phyloP scores from a whole-genome alignment of 2,113 vertebrate genomes.

The Benitochromis conjunctus region DNA sequence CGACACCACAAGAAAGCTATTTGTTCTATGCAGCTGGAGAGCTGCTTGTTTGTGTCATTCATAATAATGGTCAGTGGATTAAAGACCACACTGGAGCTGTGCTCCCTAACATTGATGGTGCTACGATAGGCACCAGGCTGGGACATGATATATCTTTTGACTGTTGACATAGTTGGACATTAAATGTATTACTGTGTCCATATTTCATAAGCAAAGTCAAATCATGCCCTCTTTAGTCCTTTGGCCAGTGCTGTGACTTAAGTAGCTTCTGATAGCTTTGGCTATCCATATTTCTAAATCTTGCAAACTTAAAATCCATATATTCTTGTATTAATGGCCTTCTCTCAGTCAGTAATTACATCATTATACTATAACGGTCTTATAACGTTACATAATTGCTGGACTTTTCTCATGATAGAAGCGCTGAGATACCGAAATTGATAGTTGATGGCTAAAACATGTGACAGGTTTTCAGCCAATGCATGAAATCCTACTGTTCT shows the following conservation, averaged over 20 bases:
- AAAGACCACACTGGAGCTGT: not conserved
- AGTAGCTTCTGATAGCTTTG: not conserved
- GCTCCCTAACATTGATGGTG: not conserved
- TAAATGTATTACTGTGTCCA: not conserved
- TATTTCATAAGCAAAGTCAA: not conserved
- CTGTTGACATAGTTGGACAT: not conserved
- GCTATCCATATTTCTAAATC: not conserved
- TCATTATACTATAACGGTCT: not conserved
- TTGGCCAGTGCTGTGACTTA: not conserved
- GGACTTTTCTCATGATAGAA: not conserved
- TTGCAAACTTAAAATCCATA: not conserved
- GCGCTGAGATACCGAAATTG: not conserved
- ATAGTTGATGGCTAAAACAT: not conserved
- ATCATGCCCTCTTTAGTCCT: not conserved
- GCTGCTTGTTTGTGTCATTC: not conserved
- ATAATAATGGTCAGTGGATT: not conserved
- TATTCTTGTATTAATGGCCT: not conserved
- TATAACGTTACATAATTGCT: not conserved
- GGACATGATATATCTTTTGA: not conserved
- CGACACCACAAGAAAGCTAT: constrained; percentile 35
- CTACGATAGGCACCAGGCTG: not conserved
- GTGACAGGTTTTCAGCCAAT: not conserved
- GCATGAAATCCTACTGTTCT: not conserved
- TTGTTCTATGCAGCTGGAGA: constrained; percentile 7
- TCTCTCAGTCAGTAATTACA: not conserved